A percentile compares a stretch with the other conserved stretches of the same genome.
Evolutionary conservation across 1,140 invertebrate species (phyloP).

Genomic region (Diorhabda elongata): DNA sequence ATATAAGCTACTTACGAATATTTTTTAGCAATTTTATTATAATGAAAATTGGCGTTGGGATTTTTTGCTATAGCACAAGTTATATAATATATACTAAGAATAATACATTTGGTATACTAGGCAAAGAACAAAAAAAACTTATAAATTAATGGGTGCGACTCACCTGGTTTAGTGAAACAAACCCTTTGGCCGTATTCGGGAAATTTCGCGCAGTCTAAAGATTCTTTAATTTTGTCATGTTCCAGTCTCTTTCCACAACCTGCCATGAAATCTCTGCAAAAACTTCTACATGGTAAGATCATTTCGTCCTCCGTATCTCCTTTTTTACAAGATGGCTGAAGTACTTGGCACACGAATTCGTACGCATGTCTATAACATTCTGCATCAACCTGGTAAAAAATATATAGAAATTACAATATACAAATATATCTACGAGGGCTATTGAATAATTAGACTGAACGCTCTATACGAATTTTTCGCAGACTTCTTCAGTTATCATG

Average conservation of each 20-base stretch:
- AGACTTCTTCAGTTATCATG: too few relatives aligned
- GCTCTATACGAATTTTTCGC: too few relatives aligned
- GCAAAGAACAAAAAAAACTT: too few relatives aligned
- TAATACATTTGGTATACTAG: too few relatives aligned
- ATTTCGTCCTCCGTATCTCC: conserved; percentile 53
- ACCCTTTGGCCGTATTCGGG: conserved; percentile 69
- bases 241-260: conserved; percentile 71
- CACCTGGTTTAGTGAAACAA: conserved; percentile 73
- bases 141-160: neutral
- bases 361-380: conserved; percentile 81
- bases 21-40: too few relatives aligned
- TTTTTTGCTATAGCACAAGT: too few relatives aligned
- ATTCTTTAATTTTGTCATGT: conserved; percentile 62
- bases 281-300: conserved; percentile 72
- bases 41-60: too few relatives aligned
- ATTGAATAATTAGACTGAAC: too few relatives aligned
- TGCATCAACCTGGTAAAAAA: conserved; percentile 59
- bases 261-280: conserved; percentile 78
- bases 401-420: neutral
- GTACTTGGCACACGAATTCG: conserved; percentile 79
- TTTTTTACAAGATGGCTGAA: conserved; percentile 71
- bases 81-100: too few relatives aligned
- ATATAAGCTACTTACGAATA: too few relatives aligned
- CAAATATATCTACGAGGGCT: too few relatives aligned
- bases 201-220: conserved; percentile 75